phyloP scores from a whole-genome alignment of 2,797 vertebrate species.

The Sciurus vulgaris region DNA sequence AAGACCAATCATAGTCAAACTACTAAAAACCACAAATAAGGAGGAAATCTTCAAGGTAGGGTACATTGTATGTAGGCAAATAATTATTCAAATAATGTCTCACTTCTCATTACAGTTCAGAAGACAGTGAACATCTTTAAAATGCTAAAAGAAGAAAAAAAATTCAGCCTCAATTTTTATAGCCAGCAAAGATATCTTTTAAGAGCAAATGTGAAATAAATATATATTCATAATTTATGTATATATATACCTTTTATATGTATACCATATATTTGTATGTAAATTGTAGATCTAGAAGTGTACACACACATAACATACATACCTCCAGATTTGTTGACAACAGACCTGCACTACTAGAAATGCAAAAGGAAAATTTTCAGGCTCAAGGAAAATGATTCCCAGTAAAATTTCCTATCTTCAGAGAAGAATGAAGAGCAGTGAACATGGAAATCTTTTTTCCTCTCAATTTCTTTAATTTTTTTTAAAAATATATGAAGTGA shows the following conservation, averaged over 20 bases:
- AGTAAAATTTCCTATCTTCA: neutral
- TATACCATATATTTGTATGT: neutral
- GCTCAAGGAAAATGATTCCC: neutral
- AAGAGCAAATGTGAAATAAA: conserved; percentile 27
- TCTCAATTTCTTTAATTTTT: neutral
- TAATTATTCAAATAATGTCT: neutral
- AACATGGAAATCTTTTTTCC: neutral
- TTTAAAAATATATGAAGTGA: neutral
- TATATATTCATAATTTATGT: neutral
- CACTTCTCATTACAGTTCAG: neutral
- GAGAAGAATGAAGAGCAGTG: neutral
- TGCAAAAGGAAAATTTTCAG: neutral
- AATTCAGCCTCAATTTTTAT: neutral
- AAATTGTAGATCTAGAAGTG: too few species aligned
- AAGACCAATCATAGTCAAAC: neutral
- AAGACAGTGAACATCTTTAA: neutral
- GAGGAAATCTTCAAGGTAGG: neutral
- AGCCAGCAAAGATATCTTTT: neutral
- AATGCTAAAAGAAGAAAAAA: neutral
- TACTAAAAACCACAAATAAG: neutral
- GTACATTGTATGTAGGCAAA: neutral
- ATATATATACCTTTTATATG: too few species aligned
- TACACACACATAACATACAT: neutral
- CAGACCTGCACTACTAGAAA: neutral
- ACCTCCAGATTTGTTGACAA: neutral